Base-by-base conservation (phyloP, 2,888 invertebrate species). In the Amiota minor region DNA sequence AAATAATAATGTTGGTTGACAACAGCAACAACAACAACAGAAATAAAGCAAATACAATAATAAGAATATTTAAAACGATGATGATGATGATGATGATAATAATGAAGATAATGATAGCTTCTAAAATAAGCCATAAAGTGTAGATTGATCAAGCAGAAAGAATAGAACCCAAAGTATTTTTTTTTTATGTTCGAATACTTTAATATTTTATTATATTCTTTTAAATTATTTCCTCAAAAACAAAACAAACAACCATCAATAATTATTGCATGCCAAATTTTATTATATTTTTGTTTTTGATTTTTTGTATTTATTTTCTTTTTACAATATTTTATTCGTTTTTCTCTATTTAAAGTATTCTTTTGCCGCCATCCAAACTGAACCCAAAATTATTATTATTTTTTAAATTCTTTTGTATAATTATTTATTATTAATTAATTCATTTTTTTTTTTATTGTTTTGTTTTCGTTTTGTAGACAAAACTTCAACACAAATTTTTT, bases 101-200 rank as follows among this genome's bases (percentile, higher is more conserved):
- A 62, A 62, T 12, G 23, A 59, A 9, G 4, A 2, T 23, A 20
- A 59, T 18, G 18, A 11, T 45, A 20, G n/a, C 45, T 45, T 46
- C 16, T 45, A 12, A 23, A 45, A 18, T 64, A 65, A 65, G 65
- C 49, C 65, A 12, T 65, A 65, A 65, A 65, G 65, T 65, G 65
- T 47, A 65, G 18, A 45, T 14, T 14, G 45, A n/a, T n/a, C 10
- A 62, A 35, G 9, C 11, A 47, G 9, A 14, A 65, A 35, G 35
- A 35, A 46, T 49, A 65, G 67, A 79, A 78, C 79, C 71, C 77
- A 77, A 85, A 85, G 83, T 83, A 83, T 83, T 83, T 35, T 35
- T 35, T 35, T 35, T 83, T 82, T 81, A 82, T 72, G 76, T 85
- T 83, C 85, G 82, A 85, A 83, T 83, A 83, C 79, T 53, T 71